A percentile compares a stretch with the other conserved stretches of the same genome.
Evolutionary conservation across 2,113 vertebrate species (phyloP).

Genomic region (Lichenostomus cassidix): DNA sequence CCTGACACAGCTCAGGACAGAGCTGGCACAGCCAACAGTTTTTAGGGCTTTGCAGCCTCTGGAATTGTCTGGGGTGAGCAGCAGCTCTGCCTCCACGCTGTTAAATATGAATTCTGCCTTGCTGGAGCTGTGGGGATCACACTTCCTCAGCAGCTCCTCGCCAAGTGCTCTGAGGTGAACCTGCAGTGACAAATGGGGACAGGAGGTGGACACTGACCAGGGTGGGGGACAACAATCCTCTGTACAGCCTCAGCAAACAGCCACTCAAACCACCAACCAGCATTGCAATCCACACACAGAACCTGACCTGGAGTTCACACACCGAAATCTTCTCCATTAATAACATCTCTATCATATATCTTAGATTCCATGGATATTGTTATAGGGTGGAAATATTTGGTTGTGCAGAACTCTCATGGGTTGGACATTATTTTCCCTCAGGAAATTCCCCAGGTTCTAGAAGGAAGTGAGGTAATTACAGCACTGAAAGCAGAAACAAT

Average conservation of each 20-base stretch:
- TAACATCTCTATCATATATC: fast-evolving
- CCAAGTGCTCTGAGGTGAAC: fast-evolving
- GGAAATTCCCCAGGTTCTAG: not conserved
- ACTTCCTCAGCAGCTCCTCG: not conserved
- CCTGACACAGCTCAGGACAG: not conserved
- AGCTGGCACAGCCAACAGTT: not conserved
- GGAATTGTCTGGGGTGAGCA: not conserved
- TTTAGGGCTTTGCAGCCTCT: not conserved
- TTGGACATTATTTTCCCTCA: not conserved
- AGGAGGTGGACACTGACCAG: not conserved
- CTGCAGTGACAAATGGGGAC: fast-evolving
- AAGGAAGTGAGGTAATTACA: constrained; percentile 14
- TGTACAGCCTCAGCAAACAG: fast-evolving
- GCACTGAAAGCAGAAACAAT: not conserved
- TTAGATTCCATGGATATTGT: not conserved
- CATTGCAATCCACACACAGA: fast-evolving
- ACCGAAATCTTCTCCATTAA: not conserved
- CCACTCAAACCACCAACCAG: fast-evolving
- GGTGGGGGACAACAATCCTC: not conserved
- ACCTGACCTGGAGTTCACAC: fast-evolving
- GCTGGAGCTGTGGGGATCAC: not conserved
- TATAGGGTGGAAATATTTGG: not conserved
- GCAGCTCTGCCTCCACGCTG: fast-evolving
- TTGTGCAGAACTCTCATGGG: not conserved
- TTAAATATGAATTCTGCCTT: not conserved